These are phyloP conservation scores for Scrobipalpa costella DNA, from an alignment of 2,888 invertebrate species.

Conservation along the genomic window DNA sequence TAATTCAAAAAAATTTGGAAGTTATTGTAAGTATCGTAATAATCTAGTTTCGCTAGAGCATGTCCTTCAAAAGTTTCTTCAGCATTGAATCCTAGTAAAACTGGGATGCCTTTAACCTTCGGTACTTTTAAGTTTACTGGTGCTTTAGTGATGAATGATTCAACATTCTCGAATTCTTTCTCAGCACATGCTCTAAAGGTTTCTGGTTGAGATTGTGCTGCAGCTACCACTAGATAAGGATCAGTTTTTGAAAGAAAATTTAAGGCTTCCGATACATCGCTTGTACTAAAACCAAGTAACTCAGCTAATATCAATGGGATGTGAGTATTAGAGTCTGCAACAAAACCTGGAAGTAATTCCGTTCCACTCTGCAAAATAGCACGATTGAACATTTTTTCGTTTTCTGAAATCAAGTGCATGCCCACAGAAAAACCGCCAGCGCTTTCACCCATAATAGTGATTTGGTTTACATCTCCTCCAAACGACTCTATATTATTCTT, in stretches of 20 bases:
- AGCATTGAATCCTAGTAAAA: slow-evolving; percentile 55
- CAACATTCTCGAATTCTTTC: slow-evolving; percentile 46
- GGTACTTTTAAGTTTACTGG: slow-evolving; percentile 45
- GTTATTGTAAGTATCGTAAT: slow-evolving; percentile 39
- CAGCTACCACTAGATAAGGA: slow-evolving; percentile 42
- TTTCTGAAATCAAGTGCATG: slow-evolving; percentile 49
- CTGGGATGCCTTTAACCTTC: slow-evolving; percentile 47
- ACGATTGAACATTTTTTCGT: slow-evolving; percentile 48
- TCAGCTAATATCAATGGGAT: slow-evolving; percentile 48
- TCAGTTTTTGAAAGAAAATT: slow-evolving; percentile 40
- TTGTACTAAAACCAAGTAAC: slow-evolving; percentile 41
- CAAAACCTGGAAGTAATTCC: slow-evolving; percentile 40
- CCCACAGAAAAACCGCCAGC: slow-evolving; percentile 55
- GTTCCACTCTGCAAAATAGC: slow-evolving; percentile 55
- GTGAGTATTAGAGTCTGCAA: slow-evolving; percentile 42
- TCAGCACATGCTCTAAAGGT: slow-evolving; percentile 50
- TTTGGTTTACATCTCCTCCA: slow-evolving; percentile 53
- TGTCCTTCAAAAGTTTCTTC: slow-evolving; percentile 44
- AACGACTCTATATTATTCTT: slow-evolving; percentile 55
- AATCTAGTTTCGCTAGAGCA: slow-evolving; percentile 32
- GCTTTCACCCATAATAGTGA: slow-evolving; percentile 55
- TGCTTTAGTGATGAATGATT: slow-evolving; percentile 47
- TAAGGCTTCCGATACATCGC: slow-evolving; percentile 44
- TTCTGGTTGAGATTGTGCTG: slow-evolving; percentile 27
- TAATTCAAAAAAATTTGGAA: slow-evolving; percentile 36